Evolutionary conservation across 2,797 vertebrate species (phyloP).

Genomic region (Acrossocheilus fasciatus): DNA sequence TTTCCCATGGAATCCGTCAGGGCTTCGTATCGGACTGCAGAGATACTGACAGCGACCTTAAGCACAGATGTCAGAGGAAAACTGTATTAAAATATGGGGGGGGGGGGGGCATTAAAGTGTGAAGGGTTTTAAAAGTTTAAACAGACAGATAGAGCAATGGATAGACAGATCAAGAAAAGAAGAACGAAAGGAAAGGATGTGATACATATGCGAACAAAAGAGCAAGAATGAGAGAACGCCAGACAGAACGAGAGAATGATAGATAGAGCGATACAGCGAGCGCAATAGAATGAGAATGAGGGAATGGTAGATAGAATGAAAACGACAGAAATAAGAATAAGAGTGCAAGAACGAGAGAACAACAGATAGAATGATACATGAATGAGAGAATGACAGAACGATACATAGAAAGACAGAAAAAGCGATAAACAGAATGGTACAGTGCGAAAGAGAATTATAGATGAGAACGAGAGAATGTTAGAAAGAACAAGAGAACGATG

Average conservation of each 20-base stretch:
- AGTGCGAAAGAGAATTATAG: neutral
- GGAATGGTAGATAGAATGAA: neutral
- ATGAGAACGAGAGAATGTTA: neutral
- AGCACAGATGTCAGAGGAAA: neutral
- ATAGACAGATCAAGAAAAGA: neutral
- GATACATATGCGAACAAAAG: neutral
- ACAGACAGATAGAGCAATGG: neutral
- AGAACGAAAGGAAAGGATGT: neutral
- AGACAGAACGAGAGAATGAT: neutral
- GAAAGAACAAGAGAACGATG: neutral
- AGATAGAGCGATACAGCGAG: neutral
- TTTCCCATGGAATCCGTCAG: slow-evolving; percentile 50
- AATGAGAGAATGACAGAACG: neutral
- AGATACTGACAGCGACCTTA: slow-evolving; percentile 26
- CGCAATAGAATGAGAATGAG: neutral
- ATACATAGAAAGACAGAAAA: neutral
- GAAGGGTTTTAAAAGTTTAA: neutral
- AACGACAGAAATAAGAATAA: neutral
- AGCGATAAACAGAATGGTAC: too few species aligned
- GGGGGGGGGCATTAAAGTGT: neutral
- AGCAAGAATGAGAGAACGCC: neutral
- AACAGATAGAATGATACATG: neutral
- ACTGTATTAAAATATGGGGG: neutral
- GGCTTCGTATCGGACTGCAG: slow-evolving; percentile 19
- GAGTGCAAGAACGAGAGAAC: neutral